Percentiles rank a stretch among this genome's conserved stretches.
Conservation (phyloP, 1,140 invertebrate genomes). For the Lysiphlebus fabarum region DNA sequence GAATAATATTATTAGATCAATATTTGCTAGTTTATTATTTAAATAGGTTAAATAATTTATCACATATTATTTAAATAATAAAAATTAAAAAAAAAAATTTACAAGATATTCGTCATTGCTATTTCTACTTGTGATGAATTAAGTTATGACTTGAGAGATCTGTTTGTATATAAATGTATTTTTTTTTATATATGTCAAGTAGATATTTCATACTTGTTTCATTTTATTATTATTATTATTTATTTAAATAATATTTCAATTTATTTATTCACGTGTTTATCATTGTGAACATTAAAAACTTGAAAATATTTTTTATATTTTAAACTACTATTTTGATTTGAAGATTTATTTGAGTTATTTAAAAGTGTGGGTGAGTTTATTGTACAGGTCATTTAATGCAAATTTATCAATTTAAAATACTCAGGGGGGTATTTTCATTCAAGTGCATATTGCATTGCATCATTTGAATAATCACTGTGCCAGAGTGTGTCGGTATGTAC, state of each 20-base stretch:
- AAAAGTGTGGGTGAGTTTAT: neutral
- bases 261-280: too few relatives aligned
- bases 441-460: constrained; percentile 38
- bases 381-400: constrained; percentile 42
- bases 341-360: neutral
- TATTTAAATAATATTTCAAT: too few relatives aligned
- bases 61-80: neutral
- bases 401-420: constrained; percentile 52
- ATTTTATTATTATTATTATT: too few relatives aligned
- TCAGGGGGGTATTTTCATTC: constrained; percentile 29
- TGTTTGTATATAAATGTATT: too few relatives aligned
- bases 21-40: neutral
- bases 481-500: too few relatives aligned
- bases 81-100: constrained; percentile 6
- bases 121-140: neutral
- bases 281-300: too few relatives aligned
- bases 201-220: neutral
- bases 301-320: too few relatives aligned
- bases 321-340: neutral
- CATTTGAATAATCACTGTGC: neutral
- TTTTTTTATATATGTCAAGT: too few relatives aligned
- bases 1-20: neutral
- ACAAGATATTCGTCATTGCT: constrained; percentile 12
- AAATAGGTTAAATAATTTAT: neutral
- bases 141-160: too few relatives aligned